Evolutionary conservation across 2,797 vertebrate species (phyloP).

Genomic region (Cuculus canorus): DNA sequence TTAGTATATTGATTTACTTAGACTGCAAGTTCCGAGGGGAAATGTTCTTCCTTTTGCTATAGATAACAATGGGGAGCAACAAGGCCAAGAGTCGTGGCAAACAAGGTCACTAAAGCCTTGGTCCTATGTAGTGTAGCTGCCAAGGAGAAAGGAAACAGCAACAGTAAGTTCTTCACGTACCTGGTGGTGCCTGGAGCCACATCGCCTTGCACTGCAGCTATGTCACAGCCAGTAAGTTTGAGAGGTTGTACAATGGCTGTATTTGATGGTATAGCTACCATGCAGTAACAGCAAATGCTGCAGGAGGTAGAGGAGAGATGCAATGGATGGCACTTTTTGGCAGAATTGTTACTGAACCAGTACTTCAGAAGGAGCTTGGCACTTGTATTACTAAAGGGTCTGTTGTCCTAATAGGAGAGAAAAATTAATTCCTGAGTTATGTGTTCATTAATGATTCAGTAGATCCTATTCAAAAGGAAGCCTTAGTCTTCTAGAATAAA

Average conservation of each 20-base stretch:
- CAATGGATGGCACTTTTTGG: neutral
- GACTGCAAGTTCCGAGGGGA: neutral
- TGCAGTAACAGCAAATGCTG: neutral
- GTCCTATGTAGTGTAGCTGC: neutral
- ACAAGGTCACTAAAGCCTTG: neutral
- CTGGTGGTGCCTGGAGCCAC: neutral
- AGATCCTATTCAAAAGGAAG: neutral
- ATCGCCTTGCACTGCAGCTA: neutral
- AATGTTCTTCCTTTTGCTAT: neutral
- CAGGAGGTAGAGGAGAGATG: neutral
- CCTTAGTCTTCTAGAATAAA: constrained; percentile 25
- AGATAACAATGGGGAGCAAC: neutral
- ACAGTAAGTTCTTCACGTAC: neutral
- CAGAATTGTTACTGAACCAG: neutral
- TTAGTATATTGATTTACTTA: neutral
- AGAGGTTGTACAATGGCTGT: neutral
- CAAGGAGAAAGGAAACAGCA: neutral
- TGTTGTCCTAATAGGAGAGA: neutral
- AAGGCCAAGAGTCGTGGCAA: neutral
- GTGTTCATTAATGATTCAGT: neutral
- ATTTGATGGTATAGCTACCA: neutral
- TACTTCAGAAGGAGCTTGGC: neutral
- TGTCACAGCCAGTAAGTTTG: neutral
- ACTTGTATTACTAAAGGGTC: neutral
- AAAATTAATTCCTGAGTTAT: neutral